These are phyloP conservation scores for Cryptocheilus praepositus DNA, from an alignment of 2,888 invertebrate species.

Conservation along the genomic window DNA sequence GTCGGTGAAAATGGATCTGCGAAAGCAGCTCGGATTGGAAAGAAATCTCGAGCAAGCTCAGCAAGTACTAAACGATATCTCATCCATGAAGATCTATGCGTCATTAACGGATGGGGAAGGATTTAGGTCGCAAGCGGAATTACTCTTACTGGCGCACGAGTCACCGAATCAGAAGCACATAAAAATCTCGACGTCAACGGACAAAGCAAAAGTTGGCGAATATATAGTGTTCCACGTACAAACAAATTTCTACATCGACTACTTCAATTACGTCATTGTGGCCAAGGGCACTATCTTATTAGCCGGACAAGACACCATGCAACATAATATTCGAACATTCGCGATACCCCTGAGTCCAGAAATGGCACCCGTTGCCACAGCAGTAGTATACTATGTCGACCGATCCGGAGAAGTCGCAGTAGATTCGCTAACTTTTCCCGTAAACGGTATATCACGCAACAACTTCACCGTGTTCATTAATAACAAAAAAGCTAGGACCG, in stretches of 20 bases:
- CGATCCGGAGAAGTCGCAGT: conserved; percentile 90
- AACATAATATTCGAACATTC: conserved; percentile 85
- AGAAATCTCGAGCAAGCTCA: conserved; percentile 78
- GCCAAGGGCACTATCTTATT: conserved; percentile 93
- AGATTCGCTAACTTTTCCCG: conserved; percentile 96
- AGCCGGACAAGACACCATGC: conserved; percentile 90
- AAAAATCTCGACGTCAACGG: conserved; percentile 90
- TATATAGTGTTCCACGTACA: conserved; percentile 96
- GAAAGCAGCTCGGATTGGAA: conserved; percentile 80
- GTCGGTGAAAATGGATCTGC: conserved; percentile 88
- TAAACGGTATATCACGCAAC: conserved; percentile 95
- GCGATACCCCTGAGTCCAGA: conserved; percentile 89
- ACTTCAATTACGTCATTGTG: conserved; percentile 93
- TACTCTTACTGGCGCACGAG: conserved; percentile 85
- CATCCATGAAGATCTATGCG: conserved; percentile 82
- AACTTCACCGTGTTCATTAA: conserved; percentile 92
- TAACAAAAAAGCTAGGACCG: conserved; percentile 94
- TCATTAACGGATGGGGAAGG: conserved; percentile 83
- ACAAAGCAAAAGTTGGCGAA: conserved; percentile 90
- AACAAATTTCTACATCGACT: conserved; percentile 91
- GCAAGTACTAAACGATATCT: conserved; percentile 81
- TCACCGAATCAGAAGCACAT: conserved; percentile 90
- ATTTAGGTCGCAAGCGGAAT: conserved; percentile 81
- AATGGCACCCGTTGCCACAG: conserved; percentile 94
- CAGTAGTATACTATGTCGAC: conserved; percentile 91